phyloP scores from a whole-genome alignment of 2,113 vertebrate genomes.

The Platichthys stellatus region DNA sequence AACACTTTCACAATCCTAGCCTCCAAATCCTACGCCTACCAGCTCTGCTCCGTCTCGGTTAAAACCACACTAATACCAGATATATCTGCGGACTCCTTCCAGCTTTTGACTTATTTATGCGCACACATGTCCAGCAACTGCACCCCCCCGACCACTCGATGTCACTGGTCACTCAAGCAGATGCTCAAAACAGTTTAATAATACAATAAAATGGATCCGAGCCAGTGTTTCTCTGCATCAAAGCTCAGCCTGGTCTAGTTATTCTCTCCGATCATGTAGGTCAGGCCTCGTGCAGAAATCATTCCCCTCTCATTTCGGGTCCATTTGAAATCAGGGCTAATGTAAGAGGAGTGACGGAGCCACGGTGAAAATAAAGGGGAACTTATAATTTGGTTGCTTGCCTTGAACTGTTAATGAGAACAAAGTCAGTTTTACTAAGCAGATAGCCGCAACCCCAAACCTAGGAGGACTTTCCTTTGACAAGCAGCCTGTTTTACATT shows the following conservation, averaged over 20 bases:
- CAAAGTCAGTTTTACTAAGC: constrained; percentile 57
- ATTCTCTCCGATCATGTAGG: constrained; percentile 62
- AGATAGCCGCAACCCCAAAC: constrained; percentile 57
- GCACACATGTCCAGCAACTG: constrained; percentile 36
- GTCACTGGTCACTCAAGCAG: constrained; percentile 64
- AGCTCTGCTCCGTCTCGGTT: too few relatives aligned
- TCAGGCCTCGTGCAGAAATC: constrained; percentile 54
- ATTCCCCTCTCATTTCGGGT: constrained; percentile 46
- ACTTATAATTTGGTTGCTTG: constrained; percentile 53
- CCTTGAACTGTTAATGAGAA: constrained; percentile 61
- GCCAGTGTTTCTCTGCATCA: constrained; percentile 52
- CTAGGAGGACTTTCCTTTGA: constrained; percentile 64
- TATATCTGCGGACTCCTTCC: neutral
- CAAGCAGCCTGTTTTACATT: constrained; percentile 78
- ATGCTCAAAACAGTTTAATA: constrained; percentile 63
- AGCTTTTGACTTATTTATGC: constrained; percentile 35
- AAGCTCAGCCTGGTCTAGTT: constrained; percentile 59
- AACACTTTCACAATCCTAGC: neutral
- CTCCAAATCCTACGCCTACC: neutral
- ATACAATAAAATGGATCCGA: constrained; percentile 56
- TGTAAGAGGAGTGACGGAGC: constrained; percentile 16
- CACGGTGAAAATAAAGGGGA: constrained; percentile 38
- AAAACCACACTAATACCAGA: neutral
- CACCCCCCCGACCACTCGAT: constrained; percentile 18
- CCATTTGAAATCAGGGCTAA: constrained; percentile 44